These are phyloP conservation scores for Eupithecia dodoneata DNA, from an alignment of 2,888 invertebrate species.

Conservation along the genomic window DNA sequence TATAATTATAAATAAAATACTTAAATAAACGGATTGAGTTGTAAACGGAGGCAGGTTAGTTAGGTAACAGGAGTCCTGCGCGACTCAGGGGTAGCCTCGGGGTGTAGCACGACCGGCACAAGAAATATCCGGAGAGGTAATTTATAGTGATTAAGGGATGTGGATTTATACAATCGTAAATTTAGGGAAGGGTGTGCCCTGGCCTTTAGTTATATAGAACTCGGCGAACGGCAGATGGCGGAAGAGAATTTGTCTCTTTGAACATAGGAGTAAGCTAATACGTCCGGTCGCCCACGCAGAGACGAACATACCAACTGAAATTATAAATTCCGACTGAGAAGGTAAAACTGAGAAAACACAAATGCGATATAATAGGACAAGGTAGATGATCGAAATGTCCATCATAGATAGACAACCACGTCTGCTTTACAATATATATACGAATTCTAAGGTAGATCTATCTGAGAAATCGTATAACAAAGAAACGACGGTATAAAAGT, in stretches of 20 bases:
- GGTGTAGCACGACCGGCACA: not conserved
- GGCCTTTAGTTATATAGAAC: not conserved
- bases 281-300: no score
- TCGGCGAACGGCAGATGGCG: not conserved
- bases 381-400: not conserved
- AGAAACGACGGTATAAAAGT: not conserved
- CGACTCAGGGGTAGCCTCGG: not conserved
- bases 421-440: not conserved
- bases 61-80: not conserved
- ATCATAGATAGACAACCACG: not conserved
- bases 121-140: not conserved
- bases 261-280: not conserved
- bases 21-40: no score
- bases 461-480: no score
- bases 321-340: no score
- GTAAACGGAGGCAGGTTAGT: no score
- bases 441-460: no score
- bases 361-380: not conserved
- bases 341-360: no score
- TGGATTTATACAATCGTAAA: slow-evolving; percentile 8
- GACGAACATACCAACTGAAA: no score
- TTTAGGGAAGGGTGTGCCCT: not conserved
- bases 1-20: no score
- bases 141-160: slow-evolving; percentile 6
- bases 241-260: not conserved